phyloP scores from a whole-genome alignment of 2,888 invertebrate species.

The Ormia ochracea region DNA sequence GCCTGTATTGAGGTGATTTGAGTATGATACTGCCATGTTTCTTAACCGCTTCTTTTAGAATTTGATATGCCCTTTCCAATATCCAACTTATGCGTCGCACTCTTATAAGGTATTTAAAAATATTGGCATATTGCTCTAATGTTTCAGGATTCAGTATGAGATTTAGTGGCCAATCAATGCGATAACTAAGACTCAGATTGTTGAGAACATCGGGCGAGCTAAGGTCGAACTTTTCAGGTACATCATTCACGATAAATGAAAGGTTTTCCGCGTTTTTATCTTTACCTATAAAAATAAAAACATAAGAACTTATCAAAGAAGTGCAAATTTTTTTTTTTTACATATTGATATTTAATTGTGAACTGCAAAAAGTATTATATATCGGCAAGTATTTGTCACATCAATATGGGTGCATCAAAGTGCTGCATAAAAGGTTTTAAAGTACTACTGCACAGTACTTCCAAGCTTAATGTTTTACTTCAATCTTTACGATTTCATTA shows the following conservation, averaged over 20 bases:
- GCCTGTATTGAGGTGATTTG: constrained; percentile 83
- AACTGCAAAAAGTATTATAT: too few relatives aligned
- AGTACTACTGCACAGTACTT: too few relatives aligned
- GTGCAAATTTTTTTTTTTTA: too few relatives aligned
- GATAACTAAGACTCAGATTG: constrained; percentile 83
- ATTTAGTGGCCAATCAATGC: constrained; percentile 87
- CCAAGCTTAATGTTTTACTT: too few relatives aligned
- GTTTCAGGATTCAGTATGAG: constrained; percentile 85
- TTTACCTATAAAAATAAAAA: constrained; percentile 75
- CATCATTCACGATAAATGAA: constrained; percentile 81
- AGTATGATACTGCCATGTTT: constrained; percentile 78
- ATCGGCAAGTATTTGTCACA: too few relatives aligned
- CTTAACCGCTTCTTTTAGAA: constrained; percentile 81
- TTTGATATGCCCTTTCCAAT: constrained; percentile 83
- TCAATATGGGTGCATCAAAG: too few relatives aligned
- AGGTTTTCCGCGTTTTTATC: constrained; percentile 81
- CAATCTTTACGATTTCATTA: too few relatives aligned
- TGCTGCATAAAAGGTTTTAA: too few relatives aligned
- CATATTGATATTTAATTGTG: too few relatives aligned
- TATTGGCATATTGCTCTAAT: constrained; percentile 83
- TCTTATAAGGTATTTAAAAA: constrained; percentile 86
- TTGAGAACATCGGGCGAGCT: constrained; percentile 83
- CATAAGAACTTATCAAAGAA: too few relatives aligned
- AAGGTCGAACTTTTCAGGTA: constrained; percentile 81
- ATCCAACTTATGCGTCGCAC: constrained; percentile 87